Percentiles rank a stretch among this genome's conserved stretches.
phyloP scores from a whole-genome alignment of 2,113 vertebrate genomes.

The Gobio gobio region DNA sequence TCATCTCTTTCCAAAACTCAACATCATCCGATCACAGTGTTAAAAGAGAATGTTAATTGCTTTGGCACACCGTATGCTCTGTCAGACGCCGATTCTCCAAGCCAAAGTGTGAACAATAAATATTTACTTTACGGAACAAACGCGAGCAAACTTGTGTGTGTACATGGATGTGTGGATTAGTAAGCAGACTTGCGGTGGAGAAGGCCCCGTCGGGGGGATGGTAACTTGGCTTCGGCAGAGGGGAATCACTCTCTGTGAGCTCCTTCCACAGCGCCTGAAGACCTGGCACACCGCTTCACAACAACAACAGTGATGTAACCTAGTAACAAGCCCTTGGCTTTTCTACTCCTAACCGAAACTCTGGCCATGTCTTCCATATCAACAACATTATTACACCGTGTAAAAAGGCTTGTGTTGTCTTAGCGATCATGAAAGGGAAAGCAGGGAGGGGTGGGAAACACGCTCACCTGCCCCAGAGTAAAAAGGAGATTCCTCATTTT shows the following conservation, averaged over 20 bases:
- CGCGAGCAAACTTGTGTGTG: slow-evolving; percentile 9
- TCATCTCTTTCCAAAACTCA: slow-evolving; percentile 5
- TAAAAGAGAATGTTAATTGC: slow-evolving; percentile 34
- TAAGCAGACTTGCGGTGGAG: slow-evolving; percentile 43
- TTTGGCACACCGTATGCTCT: slow-evolving; percentile 17
- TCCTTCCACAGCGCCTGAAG: slow-evolving; percentile 73
- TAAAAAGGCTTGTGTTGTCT: slow-evolving; percentile 73
- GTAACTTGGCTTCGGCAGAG: slow-evolving; percentile 73
- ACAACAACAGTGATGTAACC: slow-evolving; percentile 81
- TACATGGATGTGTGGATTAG: slow-evolving; percentile 48
- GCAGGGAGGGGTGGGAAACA: slow-evolving; percentile 68
- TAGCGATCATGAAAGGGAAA: slow-evolving; percentile 60
- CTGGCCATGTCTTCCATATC: slow-evolving; percentile 76
- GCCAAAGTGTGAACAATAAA: slow-evolving; percentile 66
- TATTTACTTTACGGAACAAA: slow-evolving; percentile 60
- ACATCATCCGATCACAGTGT: slow-evolving; percentile 13
- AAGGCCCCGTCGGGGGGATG: slow-evolving; percentile 67
- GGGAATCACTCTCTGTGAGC: slow-evolving; percentile 70
- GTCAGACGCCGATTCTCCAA: slow-evolving; percentile 57
- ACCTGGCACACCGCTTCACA: slow-evolving; percentile 75
- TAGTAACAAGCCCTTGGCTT: slow-evolving; percentile 78
- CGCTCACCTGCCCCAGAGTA: slow-evolving; percentile 73
- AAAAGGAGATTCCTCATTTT: slow-evolving; percentile 73
- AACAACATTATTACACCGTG: slow-evolving; percentile 66
- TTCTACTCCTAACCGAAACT: slow-evolving; percentile 71